These are phyloP conservation scores for Patiria miniata DNA, from an alignment of 35 echinoderm and acorn worm genomes.

Conservation along the genomic window DNA sequence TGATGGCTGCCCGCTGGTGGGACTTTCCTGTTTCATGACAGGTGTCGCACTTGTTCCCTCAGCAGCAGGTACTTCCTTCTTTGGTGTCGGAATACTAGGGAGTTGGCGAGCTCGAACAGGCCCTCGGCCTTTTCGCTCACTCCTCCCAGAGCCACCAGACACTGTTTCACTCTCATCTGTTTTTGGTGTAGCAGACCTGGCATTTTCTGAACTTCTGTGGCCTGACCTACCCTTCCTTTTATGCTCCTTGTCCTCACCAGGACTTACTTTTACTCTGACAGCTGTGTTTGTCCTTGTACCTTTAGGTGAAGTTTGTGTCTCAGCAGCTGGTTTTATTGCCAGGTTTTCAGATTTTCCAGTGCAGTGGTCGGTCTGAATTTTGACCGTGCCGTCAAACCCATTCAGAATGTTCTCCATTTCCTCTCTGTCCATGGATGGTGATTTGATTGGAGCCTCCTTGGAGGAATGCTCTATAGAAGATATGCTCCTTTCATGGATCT, in stretches of 20 bases:
- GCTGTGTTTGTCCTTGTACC: background rate
- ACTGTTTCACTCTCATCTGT: slow-evolving; percentile 46
- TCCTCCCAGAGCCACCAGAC: slow-evolving; percentile 47
- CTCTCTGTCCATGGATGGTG: slow-evolving; percentile 63
- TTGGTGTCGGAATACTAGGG: slow-evolving; percentile 60
- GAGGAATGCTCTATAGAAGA: slow-evolving; percentile 16
- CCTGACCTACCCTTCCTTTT: slow-evolving; percentile 59
- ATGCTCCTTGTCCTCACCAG: slow-evolving; percentile 29
- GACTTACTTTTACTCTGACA: slow-evolving; percentile 3
- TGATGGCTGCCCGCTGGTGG: slow-evolving; percentile 44
- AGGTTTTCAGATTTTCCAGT: background rate
- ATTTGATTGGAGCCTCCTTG: background rate
- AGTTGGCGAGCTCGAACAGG: slow-evolving; percentile 77
- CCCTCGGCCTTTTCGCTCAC: slow-evolving; percentile 57
- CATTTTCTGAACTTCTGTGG: slow-evolving; percentile 14
- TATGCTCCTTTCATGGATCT: background rate
- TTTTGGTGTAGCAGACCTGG: slow-evolving; percentile 10
- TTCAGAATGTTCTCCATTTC: slow-evolving; percentile 81
- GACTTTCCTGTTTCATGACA: slow-evolving; percentile 42
- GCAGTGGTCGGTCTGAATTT: background rate
- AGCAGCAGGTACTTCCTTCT: slow-evolving; percentile 38
- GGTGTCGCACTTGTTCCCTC: slow-evolving; percentile 9
- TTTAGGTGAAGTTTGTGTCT: background rate
- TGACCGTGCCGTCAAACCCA: background rate
- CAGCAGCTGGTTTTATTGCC: background rate